Evolutionary conservation across 2,797 vertebrate genomes (phyloP).

Genomic region (Leptoclinus maculatus): DNA sequence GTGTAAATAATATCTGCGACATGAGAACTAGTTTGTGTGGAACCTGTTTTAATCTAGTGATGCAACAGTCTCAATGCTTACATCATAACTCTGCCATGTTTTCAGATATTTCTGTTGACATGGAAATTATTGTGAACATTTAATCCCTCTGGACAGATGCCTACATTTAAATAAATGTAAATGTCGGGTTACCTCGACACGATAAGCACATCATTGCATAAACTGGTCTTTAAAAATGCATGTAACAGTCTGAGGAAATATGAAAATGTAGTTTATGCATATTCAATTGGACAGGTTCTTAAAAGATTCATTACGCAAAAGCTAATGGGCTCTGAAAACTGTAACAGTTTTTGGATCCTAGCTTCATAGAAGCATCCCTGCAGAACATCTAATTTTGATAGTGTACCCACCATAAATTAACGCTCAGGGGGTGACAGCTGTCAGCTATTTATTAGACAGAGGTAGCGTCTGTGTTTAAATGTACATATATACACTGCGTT

Average conservation of each 20-base stretch:
- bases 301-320: conserved; percentile 35
- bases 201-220: not conserved
- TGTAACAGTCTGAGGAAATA: conserved; percentile 16
- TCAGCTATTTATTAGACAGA: not conserved
- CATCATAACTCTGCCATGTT: not conserved
- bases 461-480: not conserved
- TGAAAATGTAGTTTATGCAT: conserved; percentile 40
- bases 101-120: not conserved
- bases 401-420: not conserved
- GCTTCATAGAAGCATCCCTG: not conserved
- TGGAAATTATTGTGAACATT: not conserved
- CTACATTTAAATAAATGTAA: conserved; percentile 9
- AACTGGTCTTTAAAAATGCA: conserved; percentile 33
- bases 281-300: conserved; percentile 41
- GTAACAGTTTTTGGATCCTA: not conserved
- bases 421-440: not conserved
- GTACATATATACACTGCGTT: not conserved
- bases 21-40: not conserved
- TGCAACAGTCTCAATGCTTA: not conserved
- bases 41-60: not conserved
- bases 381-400: not conserved
- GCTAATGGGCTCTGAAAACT: conserved; percentile 18
- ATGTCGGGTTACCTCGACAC: not conserved
- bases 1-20: too few relatives aligned
- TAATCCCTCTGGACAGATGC: not conserved